Evolutionary conservation across 37 sponge, comb jelly and placozoan species (phyloP).

Genomic region (Geodia barretti): DNA sequence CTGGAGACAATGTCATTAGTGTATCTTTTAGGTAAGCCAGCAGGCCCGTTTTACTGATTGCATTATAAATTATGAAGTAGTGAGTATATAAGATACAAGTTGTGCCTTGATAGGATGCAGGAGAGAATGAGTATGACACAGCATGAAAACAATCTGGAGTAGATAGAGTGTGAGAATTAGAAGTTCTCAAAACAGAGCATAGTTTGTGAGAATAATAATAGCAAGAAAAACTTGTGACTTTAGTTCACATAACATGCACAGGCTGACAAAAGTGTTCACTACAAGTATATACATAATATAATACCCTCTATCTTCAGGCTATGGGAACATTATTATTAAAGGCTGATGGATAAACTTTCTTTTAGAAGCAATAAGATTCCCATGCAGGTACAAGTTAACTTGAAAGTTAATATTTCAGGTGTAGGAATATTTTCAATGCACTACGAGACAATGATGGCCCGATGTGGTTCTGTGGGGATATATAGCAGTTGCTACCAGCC

Average conservation of each 20-base stretch:
- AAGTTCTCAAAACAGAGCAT: neutral
- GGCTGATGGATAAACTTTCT: neutral
- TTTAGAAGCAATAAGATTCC: no score
- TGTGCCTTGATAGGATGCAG: no score
- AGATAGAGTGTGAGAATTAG: neutral
- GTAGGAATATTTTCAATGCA: constrained; percentile 20
- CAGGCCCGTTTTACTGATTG: neutral
- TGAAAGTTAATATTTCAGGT: constrained; percentile 3
- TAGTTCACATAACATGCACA: neutral
- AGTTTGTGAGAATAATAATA: neutral
- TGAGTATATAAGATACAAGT: neutral
- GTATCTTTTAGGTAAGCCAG: constrained; percentile 22
- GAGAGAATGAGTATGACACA: neutral
- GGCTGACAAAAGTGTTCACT: neutral
- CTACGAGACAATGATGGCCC: neutral
- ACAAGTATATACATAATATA: neutral
- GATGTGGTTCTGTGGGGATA: constrained; percentile 14
- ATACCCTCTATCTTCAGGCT: neutral
- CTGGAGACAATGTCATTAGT: constrained; percentile 34
- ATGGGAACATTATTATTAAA: no score
- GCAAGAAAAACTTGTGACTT: neutral
- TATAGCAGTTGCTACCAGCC: constrained; percentile 7
- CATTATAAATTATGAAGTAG: neutral
- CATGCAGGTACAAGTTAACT: neutral
- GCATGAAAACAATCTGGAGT: neutral